Evolutionary conservation across 2,797 vertebrate species (phyloP).

Genomic region (Oryzias dopingdopingensis): DNA sequence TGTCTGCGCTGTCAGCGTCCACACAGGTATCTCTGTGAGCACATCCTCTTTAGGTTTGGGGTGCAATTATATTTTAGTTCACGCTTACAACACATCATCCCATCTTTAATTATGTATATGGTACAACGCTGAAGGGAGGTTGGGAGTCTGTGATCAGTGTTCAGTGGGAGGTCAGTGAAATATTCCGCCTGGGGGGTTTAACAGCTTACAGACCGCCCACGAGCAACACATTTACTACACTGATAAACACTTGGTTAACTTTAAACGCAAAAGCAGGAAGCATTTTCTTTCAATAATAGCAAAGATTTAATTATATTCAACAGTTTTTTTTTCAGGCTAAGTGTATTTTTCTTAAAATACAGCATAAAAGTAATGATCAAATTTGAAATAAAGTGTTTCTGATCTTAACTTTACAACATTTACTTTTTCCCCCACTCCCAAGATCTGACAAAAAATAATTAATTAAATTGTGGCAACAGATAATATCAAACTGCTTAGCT

Average conservation of each 20-base stretch:
- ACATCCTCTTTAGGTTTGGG: conserved; percentile 18
- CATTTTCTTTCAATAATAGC: neutral
- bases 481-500: too few relatives aligned
- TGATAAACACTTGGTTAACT: conserved; percentile 26
- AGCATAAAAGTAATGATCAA: too few relatives aligned
- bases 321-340: too few relatives aligned
- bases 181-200: conserved; percentile 20
- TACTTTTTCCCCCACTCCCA: too few relatives aligned
- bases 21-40: conserved; percentile 21
- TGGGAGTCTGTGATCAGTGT: neutral
- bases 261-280: neutral
- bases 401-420: too few relatives aligned
- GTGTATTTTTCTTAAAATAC: too few relatives aligned
- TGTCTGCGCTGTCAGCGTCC: conserved; percentile 10
- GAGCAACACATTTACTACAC: conserved; percentile 1
- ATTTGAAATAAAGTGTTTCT: too few relatives aligned
- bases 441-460: too few relatives aligned
- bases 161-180: conserved; percentile 12
- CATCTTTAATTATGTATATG: conserved; percentile 9
- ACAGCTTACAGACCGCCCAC: neutral
- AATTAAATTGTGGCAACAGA: too few relatives aligned
- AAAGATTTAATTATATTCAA: neutral
- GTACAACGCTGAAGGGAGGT: conserved; percentile 6
- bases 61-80: conserved; percentile 12
- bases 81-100: conserved; percentile 8